Evolutionary conservation across 1,140 invertebrate species (phyloP).

Genomic region (Neodiprion fabricii): DNA sequence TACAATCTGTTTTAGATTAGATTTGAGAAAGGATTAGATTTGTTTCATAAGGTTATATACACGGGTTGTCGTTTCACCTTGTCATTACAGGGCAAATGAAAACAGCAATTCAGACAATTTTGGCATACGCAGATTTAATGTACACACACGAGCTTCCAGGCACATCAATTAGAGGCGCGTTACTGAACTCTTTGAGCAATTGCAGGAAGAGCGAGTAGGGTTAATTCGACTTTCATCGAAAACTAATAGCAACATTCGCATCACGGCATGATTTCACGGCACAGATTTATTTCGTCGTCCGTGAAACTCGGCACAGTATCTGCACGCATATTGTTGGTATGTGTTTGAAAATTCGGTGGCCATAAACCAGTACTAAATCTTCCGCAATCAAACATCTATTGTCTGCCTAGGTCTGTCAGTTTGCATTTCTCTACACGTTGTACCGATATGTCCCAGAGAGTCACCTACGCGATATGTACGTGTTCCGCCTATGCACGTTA

Average conservation of each 20-base stretch:
- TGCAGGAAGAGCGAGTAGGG: too few relatives aligned
- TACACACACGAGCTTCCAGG: background rate
- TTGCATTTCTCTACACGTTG: slow-evolving; percentile 26
- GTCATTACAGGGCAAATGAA: slow-evolving; percentile 4
- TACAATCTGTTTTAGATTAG: slow-evolving; percentile 56
- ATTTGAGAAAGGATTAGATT: slow-evolving; percentile 1
- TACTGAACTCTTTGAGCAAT: too few relatives aligned
- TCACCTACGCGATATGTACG: slow-evolving; percentile 17
- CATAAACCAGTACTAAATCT: slow-evolving; percentile 49
- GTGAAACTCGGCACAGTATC: too few relatives aligned
- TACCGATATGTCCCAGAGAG: slow-evolving; percentile 37
- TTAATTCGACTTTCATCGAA: too few relatives aligned
- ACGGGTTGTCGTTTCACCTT: too few relatives aligned
- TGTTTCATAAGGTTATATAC: background rate
- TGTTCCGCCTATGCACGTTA: slow-evolving; percentile 14
- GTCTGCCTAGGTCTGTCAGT: slow-evolving; percentile 46
- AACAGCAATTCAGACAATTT: background rate
- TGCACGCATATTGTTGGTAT: background rate
- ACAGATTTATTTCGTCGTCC: too few relatives aligned
- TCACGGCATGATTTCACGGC: too few relatives aligned
- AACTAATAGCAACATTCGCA: too few relatives aligned
- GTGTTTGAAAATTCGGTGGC: slow-evolving; percentile 34
- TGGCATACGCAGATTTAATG: background rate
- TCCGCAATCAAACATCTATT: slow-evolving; percentile 49
- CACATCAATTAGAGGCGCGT: too few relatives aligned